A percentile compares a stretch with the other conserved stretches of the same genome.
Evolutionary conservation across 1,140 invertebrate genomes (phyloP).

Genomic region (Dolichoris vasculosae): DNA sequence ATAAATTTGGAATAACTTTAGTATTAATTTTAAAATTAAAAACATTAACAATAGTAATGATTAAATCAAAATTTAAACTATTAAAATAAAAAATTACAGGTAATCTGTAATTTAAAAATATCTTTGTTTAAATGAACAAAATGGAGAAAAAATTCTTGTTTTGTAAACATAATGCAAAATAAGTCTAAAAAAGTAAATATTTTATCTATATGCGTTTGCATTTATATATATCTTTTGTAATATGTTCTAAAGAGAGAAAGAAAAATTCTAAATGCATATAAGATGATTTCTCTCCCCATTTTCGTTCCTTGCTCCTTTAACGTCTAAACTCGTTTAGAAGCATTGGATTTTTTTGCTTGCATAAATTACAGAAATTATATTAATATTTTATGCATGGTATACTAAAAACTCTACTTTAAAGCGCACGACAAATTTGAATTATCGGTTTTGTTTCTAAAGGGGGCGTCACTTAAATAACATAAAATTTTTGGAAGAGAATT

Average conservation of each 20-base stretch:
- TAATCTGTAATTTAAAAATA: too few species aligned
- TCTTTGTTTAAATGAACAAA: too few species aligned
- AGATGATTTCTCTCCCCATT: constrained; percentile 50
- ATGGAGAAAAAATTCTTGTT: not conserved
- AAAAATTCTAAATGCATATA: constrained; percentile 11
- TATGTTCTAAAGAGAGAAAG: constrained; percentile 9
- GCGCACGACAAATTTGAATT: constrained; percentile 55
- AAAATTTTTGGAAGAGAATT: constrained; percentile 37
- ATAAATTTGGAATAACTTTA: too few species aligned
- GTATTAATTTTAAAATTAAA: too few species aligned
- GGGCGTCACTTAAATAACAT: constrained; percentile 46
- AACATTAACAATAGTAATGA: too few species aligned
- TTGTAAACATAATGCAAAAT: constrained; percentile 5
- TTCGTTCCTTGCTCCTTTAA: constrained; percentile 44
- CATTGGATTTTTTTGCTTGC: constrained; percentile 51
- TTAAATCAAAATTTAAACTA: too few species aligned
- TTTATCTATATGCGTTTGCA: not conserved
- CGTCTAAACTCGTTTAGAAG: constrained; percentile 53
- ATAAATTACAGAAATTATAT: constrained; percentile 54
- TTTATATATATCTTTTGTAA: not conserved
- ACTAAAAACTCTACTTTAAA: constrained; percentile 51
- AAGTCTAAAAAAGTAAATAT: not conserved
- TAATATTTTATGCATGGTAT: constrained; percentile 54
- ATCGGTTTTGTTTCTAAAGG: constrained; percentile 51
- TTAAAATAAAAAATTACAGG: too few species aligned